Evolutionary conservation across 2,888 invertebrate genomes (phyloP), one percentile per base, ranked within the genome.

Genomic region (Acheta domesticus): DNA sequence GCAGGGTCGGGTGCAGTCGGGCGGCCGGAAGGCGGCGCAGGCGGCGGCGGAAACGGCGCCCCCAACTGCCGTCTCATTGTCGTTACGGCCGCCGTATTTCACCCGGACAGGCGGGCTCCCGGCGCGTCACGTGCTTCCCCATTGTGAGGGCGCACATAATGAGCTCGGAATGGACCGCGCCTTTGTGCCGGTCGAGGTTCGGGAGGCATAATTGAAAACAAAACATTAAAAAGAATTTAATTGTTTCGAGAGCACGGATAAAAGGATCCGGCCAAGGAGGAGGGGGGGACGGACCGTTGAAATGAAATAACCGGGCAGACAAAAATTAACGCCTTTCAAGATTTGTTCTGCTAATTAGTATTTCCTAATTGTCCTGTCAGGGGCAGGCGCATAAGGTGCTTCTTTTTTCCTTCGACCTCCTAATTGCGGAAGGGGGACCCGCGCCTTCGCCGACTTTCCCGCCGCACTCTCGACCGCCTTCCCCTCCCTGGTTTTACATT

Each of bases 311-410:
- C 62, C 36, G 8, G 62, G 62, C 62, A 62, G 62, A 62, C 62
- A 62, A 62, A 62, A 62, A 62, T 62, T 62, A 62, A 62, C 62
- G 62, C 62, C 62, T 62, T 62, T 62, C n/a, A 62, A 62, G 62
- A 62, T 62, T 62, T 62, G 62, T 62, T 62, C 62, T 62, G 62
- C 62, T 62, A 62, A 62, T 62, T 62, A 62, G 62, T 62, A 62
- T 62, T 62, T 62, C n/a, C 62, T 62, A n/a, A 62, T 62, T 14
- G 62, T 62, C n/a, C 62, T 62, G 62, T 62, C 62, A 12, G 62
- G 62, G 16, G 62, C 62, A 62, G 16, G n/a, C 62, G 3, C 62
- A 19, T 14, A 62, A 62, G 62, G 62, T 62, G 62, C n/a, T 62
- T 62, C 62, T 62, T 62, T 62, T 62, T 62, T 62, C 62, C 62